phyloP scores from a whole-genome alignment of 2,888 invertebrate species.

The Tachystola acroxantha region DNA sequence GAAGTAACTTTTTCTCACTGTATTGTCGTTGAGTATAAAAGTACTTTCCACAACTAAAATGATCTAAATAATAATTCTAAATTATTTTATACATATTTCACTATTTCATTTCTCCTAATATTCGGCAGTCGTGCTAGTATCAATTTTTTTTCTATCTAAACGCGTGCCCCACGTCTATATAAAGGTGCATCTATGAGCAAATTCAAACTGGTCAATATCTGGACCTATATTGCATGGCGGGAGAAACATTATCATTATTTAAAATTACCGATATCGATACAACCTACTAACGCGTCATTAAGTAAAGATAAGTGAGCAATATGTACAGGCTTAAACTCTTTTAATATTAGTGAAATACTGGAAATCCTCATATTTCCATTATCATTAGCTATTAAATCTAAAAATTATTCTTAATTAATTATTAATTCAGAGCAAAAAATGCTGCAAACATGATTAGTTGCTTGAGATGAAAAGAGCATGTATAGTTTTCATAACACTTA shows the following conservation, averaged over 20 bases:
- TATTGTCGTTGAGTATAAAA: no score
- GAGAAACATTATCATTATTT: constrained; percentile 21
- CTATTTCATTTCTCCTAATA: constrained; percentile 30
- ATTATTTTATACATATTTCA: no score
- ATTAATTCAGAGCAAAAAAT: constrained; percentile 41
- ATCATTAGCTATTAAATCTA: constrained; percentile 1
- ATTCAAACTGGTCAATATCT: constrained; percentile 50
- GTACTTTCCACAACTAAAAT: no score
- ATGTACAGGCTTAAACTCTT: constrained; percentile 45
- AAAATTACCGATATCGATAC: constrained; percentile 14
- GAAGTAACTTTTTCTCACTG: no score
- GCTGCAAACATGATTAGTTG: constrained; percentile 33
- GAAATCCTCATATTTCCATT: constrained; percentile 9
- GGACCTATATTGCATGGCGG: constrained; percentile 56
- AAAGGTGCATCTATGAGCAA: constrained; percentile 69
- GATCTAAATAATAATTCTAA: no score
- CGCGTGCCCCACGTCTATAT: constrained; percentile 56
- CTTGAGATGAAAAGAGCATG: constrained; percentile 43
- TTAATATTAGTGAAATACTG: constrained; percentile 4
- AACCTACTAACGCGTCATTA: constrained; percentile 30
- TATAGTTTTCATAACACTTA: constrained; percentile 50
- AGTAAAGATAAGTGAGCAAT: constrained; percentile 46
- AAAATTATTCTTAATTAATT: constrained; percentile 4
- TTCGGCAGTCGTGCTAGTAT: constrained; percentile 64
- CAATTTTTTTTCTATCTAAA: constrained; percentile 46